Conservation (phyloP, 1,140 invertebrate species). For the Chrysopa pallens region DNA sequence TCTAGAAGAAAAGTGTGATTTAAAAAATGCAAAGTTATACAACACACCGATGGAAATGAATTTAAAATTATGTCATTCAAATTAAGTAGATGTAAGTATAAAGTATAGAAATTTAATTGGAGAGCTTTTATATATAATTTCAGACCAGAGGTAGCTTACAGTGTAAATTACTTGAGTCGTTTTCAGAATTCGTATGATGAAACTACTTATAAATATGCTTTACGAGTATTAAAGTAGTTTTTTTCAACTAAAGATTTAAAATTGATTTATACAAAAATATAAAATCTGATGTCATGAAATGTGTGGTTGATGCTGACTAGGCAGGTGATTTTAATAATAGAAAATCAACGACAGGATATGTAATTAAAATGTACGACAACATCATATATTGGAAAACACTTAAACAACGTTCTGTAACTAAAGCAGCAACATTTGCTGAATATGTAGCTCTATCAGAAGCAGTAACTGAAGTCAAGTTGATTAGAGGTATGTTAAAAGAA, state of each 20-base stretch:
- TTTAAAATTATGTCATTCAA: conserved; percentile 22
- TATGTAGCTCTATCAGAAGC: conserved; percentile 16
- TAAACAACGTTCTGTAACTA: conserved; percentile 16
- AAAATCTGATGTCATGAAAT: conserved; percentile 14
- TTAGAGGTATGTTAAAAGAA: not conserved
- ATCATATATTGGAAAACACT: conserved; percentile 16
- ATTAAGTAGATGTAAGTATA: not conserved
- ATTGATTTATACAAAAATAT: conserved; percentile 15
- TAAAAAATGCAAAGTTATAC: conserved; percentile 10
- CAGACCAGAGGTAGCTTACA: conserved; percentile 16
- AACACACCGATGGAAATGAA: conserved; percentile 23
- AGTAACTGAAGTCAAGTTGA: not conserved
- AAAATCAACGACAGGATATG: conserved; percentile 19
- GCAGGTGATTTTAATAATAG: conserved; percentile 19
- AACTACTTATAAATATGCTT: conserved; percentile 22
- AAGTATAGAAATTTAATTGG: conserved; percentile 17
- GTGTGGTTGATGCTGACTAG: conserved; percentile 19
- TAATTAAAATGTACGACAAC: conserved; percentile 15
- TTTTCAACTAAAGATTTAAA: conserved; percentile 19
- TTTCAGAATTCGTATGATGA: conserved; percentile 19
- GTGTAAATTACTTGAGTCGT: conserved; percentile 13
- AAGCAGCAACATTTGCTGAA: conserved; percentile 15
- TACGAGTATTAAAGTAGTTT: conserved; percentile 13
- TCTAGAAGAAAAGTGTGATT: conserved; percentile 3
- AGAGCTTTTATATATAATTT: conserved; percentile 21